Evolutionary conservation across 2,888 invertebrate genomes (phyloP), one percentile per base, ranked within the genome.

Genomic region (Buathra laborator): DNA sequence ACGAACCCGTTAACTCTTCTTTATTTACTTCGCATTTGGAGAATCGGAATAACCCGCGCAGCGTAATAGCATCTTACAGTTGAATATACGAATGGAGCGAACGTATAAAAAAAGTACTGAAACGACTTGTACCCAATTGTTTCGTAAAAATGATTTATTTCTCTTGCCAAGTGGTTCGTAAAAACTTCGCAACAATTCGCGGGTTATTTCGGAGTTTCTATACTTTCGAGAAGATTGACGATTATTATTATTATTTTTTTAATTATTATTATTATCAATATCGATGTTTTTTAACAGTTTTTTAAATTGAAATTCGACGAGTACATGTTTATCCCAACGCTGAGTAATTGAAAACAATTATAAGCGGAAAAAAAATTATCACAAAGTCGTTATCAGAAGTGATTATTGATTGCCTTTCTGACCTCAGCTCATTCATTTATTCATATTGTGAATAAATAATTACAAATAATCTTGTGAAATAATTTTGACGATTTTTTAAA

Each of bases 11-110:
- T 44, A 16, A 16, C 24, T 10, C 19, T 7, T 7, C 14, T 53
- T 74, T 74, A 74, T 74, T 59, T 74, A 74, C 74, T 74, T 62
- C 62, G n/a, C 46, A 9, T 74, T 74, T 46, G 62, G 16, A 46
- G 46, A 62, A 74, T 74, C 19, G 46, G 29, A 62, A 44, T 29
- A 46, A 37, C 16, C 37, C 32, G 32, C 62, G 62, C n/a, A 32
- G 14, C 62, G 62, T 14, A 62, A 14, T 4, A n/a, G 19, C 62
- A 32, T 32, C 32, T 14, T 14, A 14, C 6, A 29, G 32, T 32
- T n/a, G 62, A 62, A 62, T 29, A 14, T 32, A 32, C 62, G 29
- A 62, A 62, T 59, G 59, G n/a, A 59, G 29, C 12, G 59, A 14
- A 3, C 62, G 32, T 32, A n/a, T n/a, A 62, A 62, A 29, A 14